phyloP scores from a whole-genome alignment of 2,888 invertebrate genomes.

The Calameuta pallipes region DNA sequence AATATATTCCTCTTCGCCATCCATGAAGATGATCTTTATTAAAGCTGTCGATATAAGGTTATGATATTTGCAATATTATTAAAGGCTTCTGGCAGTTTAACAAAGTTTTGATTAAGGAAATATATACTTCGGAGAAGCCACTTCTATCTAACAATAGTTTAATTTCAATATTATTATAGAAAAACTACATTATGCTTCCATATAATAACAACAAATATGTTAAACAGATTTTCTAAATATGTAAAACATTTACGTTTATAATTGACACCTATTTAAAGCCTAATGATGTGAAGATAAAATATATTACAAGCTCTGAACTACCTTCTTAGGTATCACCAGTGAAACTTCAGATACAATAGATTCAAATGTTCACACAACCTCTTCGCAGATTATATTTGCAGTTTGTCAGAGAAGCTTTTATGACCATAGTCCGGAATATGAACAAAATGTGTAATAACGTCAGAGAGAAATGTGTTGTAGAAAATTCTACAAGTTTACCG shows the following conservation, averaged over 20 bases:
- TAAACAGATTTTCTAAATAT: background rate
- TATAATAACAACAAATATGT: background rate
- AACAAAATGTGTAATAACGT: background rate
- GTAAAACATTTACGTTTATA: background rate
- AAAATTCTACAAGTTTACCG: background rate
- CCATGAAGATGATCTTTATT: conserved; percentile 53
- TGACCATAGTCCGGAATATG: background rate
- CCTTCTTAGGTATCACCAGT: background rate
- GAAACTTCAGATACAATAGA: background rate
- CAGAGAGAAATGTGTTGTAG: background rate
- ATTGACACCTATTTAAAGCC: background rate
- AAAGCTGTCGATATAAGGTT: background rate
- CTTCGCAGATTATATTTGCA: background rate
- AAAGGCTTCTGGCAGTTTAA: background rate
- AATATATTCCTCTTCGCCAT: conserved; percentile 53
- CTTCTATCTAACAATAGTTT: background rate
- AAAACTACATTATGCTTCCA: background rate
- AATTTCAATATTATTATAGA: background rate
- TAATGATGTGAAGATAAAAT: background rate
- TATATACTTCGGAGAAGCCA: background rate
- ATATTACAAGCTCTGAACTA: background rate
- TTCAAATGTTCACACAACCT: background rate
- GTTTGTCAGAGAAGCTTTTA: background rate
- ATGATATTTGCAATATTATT: background rate
- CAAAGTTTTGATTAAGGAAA: background rate